Conservation (phyloP, 2,113 vertebrate genomes). For the Miniopterus natalensis region DNA sequence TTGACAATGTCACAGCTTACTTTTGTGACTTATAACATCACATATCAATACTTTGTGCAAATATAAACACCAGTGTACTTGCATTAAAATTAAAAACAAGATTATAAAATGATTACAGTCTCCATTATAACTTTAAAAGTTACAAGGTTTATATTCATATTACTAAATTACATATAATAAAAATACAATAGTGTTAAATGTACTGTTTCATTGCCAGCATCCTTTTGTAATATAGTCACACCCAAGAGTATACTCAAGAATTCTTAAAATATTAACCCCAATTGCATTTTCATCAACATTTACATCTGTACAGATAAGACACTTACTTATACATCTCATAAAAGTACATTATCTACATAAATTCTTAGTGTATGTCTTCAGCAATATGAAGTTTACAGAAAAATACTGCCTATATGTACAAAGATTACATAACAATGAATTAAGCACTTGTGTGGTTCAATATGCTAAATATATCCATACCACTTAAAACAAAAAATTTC, state of each 20-base stretch:
- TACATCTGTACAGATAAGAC: constrained; percentile 92
- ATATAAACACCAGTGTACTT: constrained; percentile 97
- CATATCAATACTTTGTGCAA: constrained; percentile 94
- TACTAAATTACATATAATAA: constrained; percentile 91
- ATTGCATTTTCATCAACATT: constrained; percentile 88
- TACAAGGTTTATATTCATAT: constrained; percentile 89
- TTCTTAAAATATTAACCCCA: constrained; percentile 89
- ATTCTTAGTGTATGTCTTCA: constrained; percentile 90
- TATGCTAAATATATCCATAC: constrained; percentile 88
- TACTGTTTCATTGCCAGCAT: constrained; percentile 86
- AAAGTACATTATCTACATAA: constrained; percentile 93
- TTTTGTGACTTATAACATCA: constrained; percentile 91
- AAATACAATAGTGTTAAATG: constrained; percentile 92
- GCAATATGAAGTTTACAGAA: constrained; percentile 88
- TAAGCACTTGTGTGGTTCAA: constrained; percentile 93
- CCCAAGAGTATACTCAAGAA: constrained; percentile 79
- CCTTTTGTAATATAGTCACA: constrained; percentile 86
- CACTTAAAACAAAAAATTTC: constrained; percentile 85
- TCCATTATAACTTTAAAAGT: constrained; percentile 90
- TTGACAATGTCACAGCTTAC: constrained; percentile 89
- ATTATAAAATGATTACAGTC: constrained; percentile 90
- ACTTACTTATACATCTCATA: constrained; percentile 90
- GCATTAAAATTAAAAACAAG: constrained; percentile 92
- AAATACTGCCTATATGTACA: constrained; percentile 97
- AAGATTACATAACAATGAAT: constrained; percentile 96